Evolutionary conservation across 2,888 invertebrate genomes (phyloP), one percentile per base, ranked within the genome.

Genomic region (Hedychridium roseum): DNA sequence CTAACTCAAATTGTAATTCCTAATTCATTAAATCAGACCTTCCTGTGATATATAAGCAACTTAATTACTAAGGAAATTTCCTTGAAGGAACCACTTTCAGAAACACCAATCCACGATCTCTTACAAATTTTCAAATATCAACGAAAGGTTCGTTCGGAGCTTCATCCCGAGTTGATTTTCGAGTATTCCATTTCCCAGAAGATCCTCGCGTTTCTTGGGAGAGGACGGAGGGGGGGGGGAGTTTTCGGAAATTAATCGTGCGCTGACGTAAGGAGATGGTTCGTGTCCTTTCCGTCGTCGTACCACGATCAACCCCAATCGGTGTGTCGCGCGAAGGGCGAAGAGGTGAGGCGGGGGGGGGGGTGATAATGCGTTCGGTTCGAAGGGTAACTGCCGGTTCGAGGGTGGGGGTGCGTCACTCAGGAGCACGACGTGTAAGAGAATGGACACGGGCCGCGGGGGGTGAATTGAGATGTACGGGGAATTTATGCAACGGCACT

Each of bases 391-490:
- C 32, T 26, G 15, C 52, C 45, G 31, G 26, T 43, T 43, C 39
- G 36, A 45, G 50, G 62, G 57, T 57, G 65, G 54, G 54, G 45
- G 59, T 50, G 55, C 66, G 60, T 61, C 65, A 64, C 57, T 68
- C 65, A 55, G 57, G 39, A 54, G 58, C 60, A 61, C 57, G 60
- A 64, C 61, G 66, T 59, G 66, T 66, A 68, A 59, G 58, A 55
- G 57, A 67, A 64, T 61, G 62, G 56, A 55, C 68, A 66, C 66
- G 68, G 38, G 59, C 60, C 44, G n/a, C 51, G 37, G 70, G 72
- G 73, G 74, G 72, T 68, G 70, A 72, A 73, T 70, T 70, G 74
- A 76, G 73, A 74, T 69, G 69, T 70, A 74, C 66, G 60, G 68
- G 68, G 67, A 70, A 71, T 75, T 74, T 74, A 74, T 74, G 73